Evolutionary conservation across 2,113 vertebrate species (phyloP), one percentile per base, ranked within the genome.

Genomic region (Tetraodon nigroviridis): DNA sequence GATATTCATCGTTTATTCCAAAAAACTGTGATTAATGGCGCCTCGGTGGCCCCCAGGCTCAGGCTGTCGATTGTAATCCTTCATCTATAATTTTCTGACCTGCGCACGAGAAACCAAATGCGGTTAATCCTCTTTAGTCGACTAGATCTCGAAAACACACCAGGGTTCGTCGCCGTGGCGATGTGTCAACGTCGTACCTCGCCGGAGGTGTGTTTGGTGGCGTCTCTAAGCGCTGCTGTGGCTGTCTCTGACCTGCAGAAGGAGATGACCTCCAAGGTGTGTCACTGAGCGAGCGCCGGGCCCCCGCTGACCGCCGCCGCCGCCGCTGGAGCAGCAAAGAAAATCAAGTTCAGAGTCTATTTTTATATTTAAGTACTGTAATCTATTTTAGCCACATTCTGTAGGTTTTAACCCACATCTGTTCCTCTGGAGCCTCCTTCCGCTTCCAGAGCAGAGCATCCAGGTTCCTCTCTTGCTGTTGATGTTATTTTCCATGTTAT

Each of bases 261-360:
- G 87, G 96, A 99, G 87, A 99, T 99, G 95, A 99, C 95, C 0
- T 84, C 92, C 11, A 89, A 92, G 80, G 94, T 98, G 92, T 98
- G 95, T 88, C 95, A 95, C 90, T 99, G 89, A 95, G 76, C 51
- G 51, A 54, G 27, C 55, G 22, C 32, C 20, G 15, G 18, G 8
- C 49, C 49, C 62, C 57, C n/a, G 48, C 11, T 4, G 67, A 48
- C n/a, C 1, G 82, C 79, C 71, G 64, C 67, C 19, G 79, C 81
- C 74, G 72, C 76, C 58, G n/a, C n/a, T 29, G 18, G 68, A 71
- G 79, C 58, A 76, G 56, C 80, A 77, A 83, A 67, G 68, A 81
- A 78, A 89, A 82, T 72, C 62, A 78, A 61, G 67, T 37, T 8
- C 49, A 86, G 81, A 90, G 87, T 89, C 82, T 92, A 91, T 90